Evolutionary conservation across 2,888 invertebrate species (phyloP).

Genomic region (Folsomia manolachei): DNA sequence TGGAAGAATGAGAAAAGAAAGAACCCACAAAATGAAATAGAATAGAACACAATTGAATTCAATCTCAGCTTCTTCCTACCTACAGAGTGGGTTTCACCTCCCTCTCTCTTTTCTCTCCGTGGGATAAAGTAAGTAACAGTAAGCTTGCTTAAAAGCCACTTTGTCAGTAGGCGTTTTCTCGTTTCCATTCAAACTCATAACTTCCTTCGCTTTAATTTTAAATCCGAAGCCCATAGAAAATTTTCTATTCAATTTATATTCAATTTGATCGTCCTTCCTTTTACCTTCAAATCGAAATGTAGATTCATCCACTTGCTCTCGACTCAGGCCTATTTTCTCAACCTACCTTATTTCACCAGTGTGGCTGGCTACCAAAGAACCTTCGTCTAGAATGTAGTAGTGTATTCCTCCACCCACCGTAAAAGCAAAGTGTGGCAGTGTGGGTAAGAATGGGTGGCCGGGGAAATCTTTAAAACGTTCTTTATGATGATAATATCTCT

Average conservation of each 20-base stretch:
- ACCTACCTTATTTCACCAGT: no score
- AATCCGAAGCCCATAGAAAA: slow-evolving; percentile 6
- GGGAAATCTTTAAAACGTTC: neutral
- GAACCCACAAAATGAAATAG: slow-evolving; percentile 19
- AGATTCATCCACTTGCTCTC: neutral
- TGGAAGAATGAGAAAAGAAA: slow-evolving; percentile 12
- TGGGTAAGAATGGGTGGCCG: neutral
- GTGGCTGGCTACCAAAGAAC: no score
- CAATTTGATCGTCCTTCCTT: slow-evolving; percentile 23
- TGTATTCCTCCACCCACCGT: no score
- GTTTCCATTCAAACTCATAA: neutral
- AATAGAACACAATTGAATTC: slow-evolving; percentile 27
- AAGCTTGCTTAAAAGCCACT: slow-evolving; percentile 28
- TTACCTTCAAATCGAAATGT: neutral
- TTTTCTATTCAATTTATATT: slow-evolving; percentile 34
- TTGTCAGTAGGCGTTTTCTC: neutral
- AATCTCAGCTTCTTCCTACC: slow-evolving; percentile 15
- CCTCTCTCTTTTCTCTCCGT: neutral
- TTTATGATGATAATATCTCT: neutral
- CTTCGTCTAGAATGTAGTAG: no score
- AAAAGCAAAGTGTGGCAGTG: no score
- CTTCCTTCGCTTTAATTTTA: neutral
- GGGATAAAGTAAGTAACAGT: slow-evolving; percentile 12
- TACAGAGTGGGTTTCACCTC: neutral
- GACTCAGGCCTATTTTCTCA: neutral